Evolutionary conservation across 1,140 invertebrate genomes (phyloP).

Genomic region (Drosophila asahinai): DNA sequence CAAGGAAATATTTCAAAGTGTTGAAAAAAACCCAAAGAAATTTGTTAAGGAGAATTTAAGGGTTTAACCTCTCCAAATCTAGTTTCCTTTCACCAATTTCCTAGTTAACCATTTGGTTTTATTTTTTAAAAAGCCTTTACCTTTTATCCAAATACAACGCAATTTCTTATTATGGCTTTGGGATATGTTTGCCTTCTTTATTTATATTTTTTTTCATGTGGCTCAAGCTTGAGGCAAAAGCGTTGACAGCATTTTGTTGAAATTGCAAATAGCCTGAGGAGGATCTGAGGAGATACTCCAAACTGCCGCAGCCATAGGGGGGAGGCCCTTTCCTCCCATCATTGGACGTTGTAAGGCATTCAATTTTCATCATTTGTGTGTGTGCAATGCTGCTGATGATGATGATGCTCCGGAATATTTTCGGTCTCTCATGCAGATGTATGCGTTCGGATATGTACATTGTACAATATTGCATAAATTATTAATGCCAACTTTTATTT

Average conservation of each 20-base stretch:
- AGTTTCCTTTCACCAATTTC: neutral
- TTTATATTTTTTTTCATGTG: constrained; percentile 22
- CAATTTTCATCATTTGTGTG: constrained; percentile 66
- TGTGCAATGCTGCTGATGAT: neutral
- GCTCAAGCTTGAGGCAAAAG: constrained; percentile 37
- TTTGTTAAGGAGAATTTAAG: neutral
- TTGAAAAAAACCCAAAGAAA: neutral
- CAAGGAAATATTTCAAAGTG: neutral
- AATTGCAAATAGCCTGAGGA: constrained; percentile 47
- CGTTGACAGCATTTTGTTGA: constrained; percentile 76
- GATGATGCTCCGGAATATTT: constrained; percentile 36
- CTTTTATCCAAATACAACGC: neutral
- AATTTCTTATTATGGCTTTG: constrained; percentile 21
- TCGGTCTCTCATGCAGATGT: constrained; percentile 64
- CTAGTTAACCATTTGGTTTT: neutral
- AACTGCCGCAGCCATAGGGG: constrained; percentile 7
- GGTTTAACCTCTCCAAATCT: too few species aligned
- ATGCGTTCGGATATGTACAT: constrained; percentile 52
- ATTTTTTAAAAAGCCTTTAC: neutral
- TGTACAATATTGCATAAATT: constrained; percentile 80
- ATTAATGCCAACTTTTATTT: constrained; percentile 83
- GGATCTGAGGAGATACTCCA: constrained; percentile 27
- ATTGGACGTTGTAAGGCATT: constrained; percentile 70
- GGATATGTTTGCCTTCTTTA: constrained; percentile 11
- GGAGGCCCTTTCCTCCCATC: neutral